Base-by-base conservation (phyloP, 2,113 vertebrate genomes). In the Acinonyx jubatus region DNA sequence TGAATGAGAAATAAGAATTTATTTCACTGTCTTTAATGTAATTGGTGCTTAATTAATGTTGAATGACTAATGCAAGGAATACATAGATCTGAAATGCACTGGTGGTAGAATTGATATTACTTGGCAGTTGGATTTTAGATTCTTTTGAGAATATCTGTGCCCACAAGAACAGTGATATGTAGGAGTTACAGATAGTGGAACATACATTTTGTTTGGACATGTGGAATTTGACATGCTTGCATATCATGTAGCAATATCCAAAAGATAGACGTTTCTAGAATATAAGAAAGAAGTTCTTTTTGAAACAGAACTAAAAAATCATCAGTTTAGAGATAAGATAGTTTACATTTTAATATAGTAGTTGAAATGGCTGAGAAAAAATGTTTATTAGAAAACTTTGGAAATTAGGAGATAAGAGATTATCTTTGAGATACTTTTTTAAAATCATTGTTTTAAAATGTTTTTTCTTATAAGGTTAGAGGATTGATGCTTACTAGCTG, bases 1-100 rank as follows among this genome's bases (percentile, higher is more conserved):
- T 96, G 41, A 94, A 48, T 86, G 68, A 96, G 52, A 95, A 96
- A 69, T 89, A 91, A 80, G 73, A 91, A 80, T 25, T 87, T 95
- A 9, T 71, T 94, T 89, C 27, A 85, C 18, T 86, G 33, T 27
- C 27, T 94, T 92, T 90, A 71, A 85, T 38, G 36, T 65, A 25
- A 16, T 86, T 57, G 66, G 15, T 69, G 38, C 45, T 92, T 31
- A 87, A 16, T 92, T 57, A 90, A 55, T 83, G 65, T 33, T 36
- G 2, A 81, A 84, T 97, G 71, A 94, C 29, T 89, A 63, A 84
- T 74, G 33, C 80, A 83, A 96, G 23, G 25, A 96, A 9, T 92
- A 14, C 25, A 76, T 66, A 27, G 27, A 7, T 85, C 19, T 74
- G 79, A 94, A 91, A 92, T 89, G 13, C 16, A 73, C 45, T 48